Conservation (phyloP, 2,113 vertebrate species). For the Capreolus pygargus region DNA sequence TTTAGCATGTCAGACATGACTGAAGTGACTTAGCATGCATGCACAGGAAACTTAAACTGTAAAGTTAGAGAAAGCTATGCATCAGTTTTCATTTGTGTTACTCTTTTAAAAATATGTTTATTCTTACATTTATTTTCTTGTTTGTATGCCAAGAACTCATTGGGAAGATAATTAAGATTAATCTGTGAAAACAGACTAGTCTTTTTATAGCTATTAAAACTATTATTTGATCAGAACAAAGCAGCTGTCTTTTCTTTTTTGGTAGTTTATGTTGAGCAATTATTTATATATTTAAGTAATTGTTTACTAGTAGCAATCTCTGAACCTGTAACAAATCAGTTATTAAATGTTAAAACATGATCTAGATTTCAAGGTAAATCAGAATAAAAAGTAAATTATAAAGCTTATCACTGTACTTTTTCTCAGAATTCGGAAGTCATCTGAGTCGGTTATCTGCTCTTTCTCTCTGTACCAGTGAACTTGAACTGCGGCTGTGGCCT, state of each 20-base stretch:
- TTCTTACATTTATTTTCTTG: constrained; percentile 6
- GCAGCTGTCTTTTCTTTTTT: background rate
- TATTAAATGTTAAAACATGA: constrained; percentile 4
- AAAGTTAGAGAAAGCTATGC: background rate
- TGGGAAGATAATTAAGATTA: constrained; percentile 19
- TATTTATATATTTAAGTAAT: constrained; percentile 39
- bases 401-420: constrained; percentile 85
- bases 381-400: constrained; percentile 1
- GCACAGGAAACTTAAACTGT: background rate
- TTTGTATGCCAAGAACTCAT: background rate
- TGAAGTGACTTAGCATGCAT: background rate
- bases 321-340: background rate
- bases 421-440: constrained; percentile 88
- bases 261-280: background rate
- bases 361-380: background rate
- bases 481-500: constrained; percentile 83
- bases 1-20: background rate
- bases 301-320: background rate
- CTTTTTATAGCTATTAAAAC: constrained; percentile 10
- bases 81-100: constrained; percentile 17
- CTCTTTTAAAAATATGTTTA: background rate
- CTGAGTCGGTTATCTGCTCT: constrained; percentile 85
- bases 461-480: constrained; percentile 90
- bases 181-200: background rate
- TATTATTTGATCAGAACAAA: constrained; percentile 14